phyloP scores from a whole-genome alignment of 2,113 vertebrate genomes.

The Proteles cristata region DNA sequence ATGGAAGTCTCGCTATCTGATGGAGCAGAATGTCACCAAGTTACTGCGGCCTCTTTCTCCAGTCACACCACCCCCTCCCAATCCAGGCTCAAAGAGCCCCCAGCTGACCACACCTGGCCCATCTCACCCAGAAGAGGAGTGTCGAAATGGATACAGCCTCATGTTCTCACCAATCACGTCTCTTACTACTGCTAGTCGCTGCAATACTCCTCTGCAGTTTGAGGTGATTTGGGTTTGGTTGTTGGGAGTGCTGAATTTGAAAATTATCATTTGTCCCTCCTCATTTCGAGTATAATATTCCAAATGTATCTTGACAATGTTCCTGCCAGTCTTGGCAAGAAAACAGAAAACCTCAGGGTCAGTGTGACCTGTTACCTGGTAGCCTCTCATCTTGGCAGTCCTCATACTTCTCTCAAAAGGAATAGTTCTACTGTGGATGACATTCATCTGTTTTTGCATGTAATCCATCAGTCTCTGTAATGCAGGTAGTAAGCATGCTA shows the following conservation, averaged over 20 bases:
- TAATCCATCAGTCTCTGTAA: background rate
- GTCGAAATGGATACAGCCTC: constrained; percentile 89
- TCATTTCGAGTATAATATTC: constrained; percentile 63
- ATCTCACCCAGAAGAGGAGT: constrained; percentile 89
- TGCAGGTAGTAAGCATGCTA: constrained; percentile 43
- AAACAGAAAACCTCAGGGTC: constrained; percentile 46
- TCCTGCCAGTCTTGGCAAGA: constrained; percentile 50
- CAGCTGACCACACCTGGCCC: constrained; percentile 88
- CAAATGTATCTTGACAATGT: constrained; percentile 41
- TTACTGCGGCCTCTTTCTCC: constrained; percentile 93
- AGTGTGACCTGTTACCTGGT: constrained; percentile 60
- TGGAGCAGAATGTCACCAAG: constrained; percentile 89
- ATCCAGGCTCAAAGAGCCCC: constrained; percentile 87
- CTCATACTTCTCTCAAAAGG: constrained; percentile 21
- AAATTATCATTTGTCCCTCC: constrained; percentile 44
- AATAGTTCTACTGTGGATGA: background rate
- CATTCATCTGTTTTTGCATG: constrained; percentile 46
- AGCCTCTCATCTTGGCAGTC: constrained; percentile 66
- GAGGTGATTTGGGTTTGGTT: constrained; percentile 88
- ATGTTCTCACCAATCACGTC: constrained; percentile 94
- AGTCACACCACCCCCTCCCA: constrained; percentile 91
- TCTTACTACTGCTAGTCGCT: constrained; percentile 93
- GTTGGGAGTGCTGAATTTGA: constrained; percentile 38
- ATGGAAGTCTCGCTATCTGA: constrained; percentile 93
- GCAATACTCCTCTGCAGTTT: constrained; percentile 98